These are phyloP conservation scores for Crotalus tigris DNA, from an alignment of 2,113 vertebrate species.

Conservation along the genomic window DNA sequence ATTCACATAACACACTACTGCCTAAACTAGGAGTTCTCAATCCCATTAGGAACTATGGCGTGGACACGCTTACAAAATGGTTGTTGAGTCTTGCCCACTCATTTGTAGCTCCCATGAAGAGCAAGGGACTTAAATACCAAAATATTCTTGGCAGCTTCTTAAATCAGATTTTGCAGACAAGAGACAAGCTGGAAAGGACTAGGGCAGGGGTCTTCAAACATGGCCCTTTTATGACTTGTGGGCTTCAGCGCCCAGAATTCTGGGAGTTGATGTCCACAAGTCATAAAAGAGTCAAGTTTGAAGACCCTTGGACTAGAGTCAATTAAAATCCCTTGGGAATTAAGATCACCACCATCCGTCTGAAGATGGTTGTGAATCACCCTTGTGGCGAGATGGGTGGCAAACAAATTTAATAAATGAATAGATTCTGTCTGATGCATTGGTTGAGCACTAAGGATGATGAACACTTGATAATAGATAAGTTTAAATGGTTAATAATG, in stretches of 20 bases:
- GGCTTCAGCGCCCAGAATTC: too few relatives aligned
- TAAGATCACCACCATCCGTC: neutral
- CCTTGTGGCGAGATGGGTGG: neutral
- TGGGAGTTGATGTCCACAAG: too few relatives aligned
- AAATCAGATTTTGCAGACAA: neutral
- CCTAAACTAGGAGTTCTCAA: neutral
- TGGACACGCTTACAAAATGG: neutral
- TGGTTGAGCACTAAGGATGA: neutral
- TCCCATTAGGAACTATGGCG: neutral
- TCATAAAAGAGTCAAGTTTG: too few relatives aligned
- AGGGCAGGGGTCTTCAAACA: too few relatives aligned
- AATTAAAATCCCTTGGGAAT: neutral
- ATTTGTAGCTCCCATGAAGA: neutral
- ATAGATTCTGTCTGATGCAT: neutral
- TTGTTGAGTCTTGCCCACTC: neutral
- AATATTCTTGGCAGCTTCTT: neutral
- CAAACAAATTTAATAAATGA: too few relatives aligned
- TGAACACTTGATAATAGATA: neutral
- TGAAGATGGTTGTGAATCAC: neutral
- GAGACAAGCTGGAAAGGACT: neutral
- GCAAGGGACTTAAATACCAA: neutral
- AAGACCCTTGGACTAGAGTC: too few relatives aligned
- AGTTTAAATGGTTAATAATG: neutral
- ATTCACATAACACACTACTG: neutral
- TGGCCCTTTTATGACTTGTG: too few relatives aligned